Conservation (phyloP, 1,140 invertebrate genomes). For the Mamestra configurata region DNA sequence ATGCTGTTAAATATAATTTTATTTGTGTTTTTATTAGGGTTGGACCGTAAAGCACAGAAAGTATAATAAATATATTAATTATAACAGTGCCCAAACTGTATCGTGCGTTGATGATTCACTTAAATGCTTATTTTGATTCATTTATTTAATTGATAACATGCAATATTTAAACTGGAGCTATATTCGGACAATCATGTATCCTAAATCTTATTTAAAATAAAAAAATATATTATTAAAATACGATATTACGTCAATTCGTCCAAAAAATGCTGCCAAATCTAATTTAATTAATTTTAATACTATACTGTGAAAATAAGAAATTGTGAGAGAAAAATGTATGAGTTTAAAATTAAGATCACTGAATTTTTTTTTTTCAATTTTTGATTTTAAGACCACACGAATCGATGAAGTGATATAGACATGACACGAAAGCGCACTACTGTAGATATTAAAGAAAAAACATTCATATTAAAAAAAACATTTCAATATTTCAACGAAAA, state of each 20-base stretch:
- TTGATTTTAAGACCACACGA: no score
- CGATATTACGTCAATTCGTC: background rate
- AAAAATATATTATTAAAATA: background rate
- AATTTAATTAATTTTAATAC: background rate
- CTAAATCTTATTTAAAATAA: background rate
- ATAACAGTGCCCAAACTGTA: no score
- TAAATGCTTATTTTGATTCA: background rate
- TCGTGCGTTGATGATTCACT: background rate
- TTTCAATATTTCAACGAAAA: no score
- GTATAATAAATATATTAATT: no score
- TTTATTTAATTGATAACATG: background rate
- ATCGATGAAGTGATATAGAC: no score
- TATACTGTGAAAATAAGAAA: background rate
- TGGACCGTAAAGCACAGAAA: no score
- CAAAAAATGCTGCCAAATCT: slow-evolving; percentile 4
- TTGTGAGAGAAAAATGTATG: background rate
- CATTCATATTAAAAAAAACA: no score
- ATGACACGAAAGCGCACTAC: no score
- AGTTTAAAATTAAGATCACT: background rate
- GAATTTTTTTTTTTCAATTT: no score
- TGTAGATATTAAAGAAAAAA: no score
- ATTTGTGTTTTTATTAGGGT: no score
- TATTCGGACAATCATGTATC: background rate
- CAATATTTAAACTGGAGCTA: background rate
- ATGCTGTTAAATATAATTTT: no score